Conservation (phyloP, 2,113 vertebrate genomes). For the Hemiscyllium ocellatum region DNA sequence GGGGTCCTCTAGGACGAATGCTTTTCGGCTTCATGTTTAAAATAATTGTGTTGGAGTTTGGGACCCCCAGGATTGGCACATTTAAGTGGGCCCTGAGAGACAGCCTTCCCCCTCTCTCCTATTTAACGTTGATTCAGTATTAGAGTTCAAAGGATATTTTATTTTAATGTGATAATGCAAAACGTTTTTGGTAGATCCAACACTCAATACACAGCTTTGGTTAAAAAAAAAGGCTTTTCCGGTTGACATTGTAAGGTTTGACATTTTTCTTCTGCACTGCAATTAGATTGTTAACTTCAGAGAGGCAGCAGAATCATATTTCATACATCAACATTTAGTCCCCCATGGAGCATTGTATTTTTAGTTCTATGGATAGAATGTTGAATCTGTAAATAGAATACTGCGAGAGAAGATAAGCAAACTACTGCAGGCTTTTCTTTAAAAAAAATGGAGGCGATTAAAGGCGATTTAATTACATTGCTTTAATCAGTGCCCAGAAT, state of each 20-base stretch:
- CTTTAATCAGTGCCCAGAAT: not conserved
- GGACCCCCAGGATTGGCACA: not conserved
- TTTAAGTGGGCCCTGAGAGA: conserved; percentile 6
- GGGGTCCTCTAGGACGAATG: not conserved
- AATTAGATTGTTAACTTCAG: not conserved
- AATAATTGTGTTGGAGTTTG: not conserved
- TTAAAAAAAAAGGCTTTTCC: not conserved
- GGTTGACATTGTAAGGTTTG: not conserved
- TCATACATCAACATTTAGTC: not conserved
- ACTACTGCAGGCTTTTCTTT: not conserved
- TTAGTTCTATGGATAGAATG: not conserved
- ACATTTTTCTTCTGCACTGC: not conserved
- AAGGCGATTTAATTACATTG: not conserved
- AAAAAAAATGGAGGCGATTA: not conserved
- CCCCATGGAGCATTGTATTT: not conserved
- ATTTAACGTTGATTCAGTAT: not conserved
- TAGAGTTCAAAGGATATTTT: not conserved
- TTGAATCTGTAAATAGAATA: not conserved
- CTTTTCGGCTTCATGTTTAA: not conserved
- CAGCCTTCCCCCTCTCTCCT: not conserved
- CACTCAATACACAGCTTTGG: not conserved
- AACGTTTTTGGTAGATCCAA: not conserved
- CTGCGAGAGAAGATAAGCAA: not conserved
- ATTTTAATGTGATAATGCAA: not conserved
- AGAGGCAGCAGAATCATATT: not conserved